These are phyloP conservation scores for Microtus montanus DNA, from an alignment of 2,113 vertebrate genomes.

Conservation along the genomic window DNA sequence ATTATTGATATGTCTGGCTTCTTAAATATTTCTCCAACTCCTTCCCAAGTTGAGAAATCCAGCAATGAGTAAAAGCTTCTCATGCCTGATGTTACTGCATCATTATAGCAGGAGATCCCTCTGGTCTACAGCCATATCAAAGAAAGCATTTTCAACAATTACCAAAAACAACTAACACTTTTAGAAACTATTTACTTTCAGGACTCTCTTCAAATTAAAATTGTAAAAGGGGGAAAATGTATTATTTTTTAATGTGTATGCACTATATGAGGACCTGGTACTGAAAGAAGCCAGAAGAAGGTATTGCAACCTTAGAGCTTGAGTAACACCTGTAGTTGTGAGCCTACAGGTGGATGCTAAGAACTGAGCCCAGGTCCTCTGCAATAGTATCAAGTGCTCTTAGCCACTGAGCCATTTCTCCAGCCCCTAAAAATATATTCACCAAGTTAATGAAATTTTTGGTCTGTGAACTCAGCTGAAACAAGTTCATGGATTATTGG, in stretches of 20 bases:
- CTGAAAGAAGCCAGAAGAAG: background rate
- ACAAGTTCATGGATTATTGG: conserved; percentile 7
- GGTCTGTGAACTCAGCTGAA: background rate
- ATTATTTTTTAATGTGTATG: background rate
- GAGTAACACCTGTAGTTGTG: background rate
- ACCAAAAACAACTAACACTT: background rate
- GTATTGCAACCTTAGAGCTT: background rate
- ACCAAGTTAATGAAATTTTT: conserved; percentile 24
- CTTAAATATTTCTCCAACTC: background rate
- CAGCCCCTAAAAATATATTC: background rate
- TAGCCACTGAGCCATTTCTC: background rate
- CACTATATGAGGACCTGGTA: background rate
- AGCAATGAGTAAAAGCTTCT: background rate
- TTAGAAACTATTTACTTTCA: conserved; percentile 7
- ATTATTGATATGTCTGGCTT: background rate
- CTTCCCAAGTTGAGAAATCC: background rate
- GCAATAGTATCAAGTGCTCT: background rate
- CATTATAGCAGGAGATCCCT: background rate
- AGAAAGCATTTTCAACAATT: background rate
- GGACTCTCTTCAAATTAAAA: background rate
- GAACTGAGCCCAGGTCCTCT: background rate
- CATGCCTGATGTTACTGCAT: background rate
- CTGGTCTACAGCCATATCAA: background rate
- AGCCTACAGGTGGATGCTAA: background rate
- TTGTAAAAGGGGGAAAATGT: background rate